These are phyloP conservation scores for Apeira syringaria DNA, from an alignment of 2,888 invertebrate species.

Conservation along the genomic window DNA sequence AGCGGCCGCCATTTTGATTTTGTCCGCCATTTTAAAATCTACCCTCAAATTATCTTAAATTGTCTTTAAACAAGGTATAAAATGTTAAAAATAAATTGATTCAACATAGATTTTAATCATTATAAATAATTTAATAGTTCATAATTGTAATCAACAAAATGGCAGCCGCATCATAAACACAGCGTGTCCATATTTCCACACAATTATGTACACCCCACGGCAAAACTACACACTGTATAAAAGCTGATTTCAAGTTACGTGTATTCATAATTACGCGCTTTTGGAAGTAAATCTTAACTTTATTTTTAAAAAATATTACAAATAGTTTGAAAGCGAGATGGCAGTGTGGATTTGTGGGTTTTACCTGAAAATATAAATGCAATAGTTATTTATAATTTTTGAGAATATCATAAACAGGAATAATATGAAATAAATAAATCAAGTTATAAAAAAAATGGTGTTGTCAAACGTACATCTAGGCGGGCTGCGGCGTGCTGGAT, in stretches of 20 bases:
- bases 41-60: no score
- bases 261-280: constrained; percentile 25
- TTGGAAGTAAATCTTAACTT: constrained; percentile 39
- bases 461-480: constrained; percentile 74
- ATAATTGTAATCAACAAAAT: constrained; percentile 22
- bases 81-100: no score
- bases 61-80: no score
- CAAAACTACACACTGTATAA: constrained; percentile 39
- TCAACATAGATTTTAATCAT: no score
- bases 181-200: constrained; percentile 27
- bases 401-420: no score
- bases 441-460: no score
- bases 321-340: constrained; percentile 75
- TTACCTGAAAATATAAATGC: constrained; percentile 55
- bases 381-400: no score
- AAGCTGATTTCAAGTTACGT: constrained; percentile 14
- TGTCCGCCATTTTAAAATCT: constrained; percentile 9
- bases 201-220: constrained; percentile 51
- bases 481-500: constrained; percentile 77
- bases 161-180: constrained; percentile 29
- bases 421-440: no score
- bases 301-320: constrained; percentile 55
- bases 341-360: constrained; percentile 69
- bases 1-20: constrained; percentile 27
- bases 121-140: no score